These are phyloP conservation scores for Acyrthosiphon pisum DNA, from an alignment of 1,140 invertebrate genomes.

Conservation along the genomic window DNA sequence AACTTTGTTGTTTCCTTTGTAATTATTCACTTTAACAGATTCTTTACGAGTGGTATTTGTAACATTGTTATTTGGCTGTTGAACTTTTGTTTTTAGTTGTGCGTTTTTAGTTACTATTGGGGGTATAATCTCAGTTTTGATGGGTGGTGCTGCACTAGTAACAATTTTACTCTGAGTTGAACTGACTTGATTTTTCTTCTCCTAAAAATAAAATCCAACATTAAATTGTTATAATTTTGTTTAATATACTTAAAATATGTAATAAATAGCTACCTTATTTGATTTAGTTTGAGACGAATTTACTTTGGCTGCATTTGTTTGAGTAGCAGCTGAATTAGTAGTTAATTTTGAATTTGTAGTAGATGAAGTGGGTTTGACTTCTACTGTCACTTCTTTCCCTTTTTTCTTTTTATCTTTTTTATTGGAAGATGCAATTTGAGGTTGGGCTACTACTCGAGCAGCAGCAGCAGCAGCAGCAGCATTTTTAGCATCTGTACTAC, in stretches of 20 bases:
- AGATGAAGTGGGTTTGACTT: slow-evolving; percentile 26
- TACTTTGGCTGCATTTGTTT: slow-evolving; percentile 40
- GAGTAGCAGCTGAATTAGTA: slow-evolving; percentile 48
- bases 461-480: slow-evolving; percentile 29
- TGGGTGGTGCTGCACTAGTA: background rate
- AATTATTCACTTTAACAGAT: slow-evolving; percentile 37
- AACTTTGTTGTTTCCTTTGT: slow-evolving; percentile 52
- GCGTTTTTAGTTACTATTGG: background rate
- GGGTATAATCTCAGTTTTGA: background rate
- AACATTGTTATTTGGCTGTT: slow-evolving; percentile 20
- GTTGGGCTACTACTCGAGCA: slow-evolving; percentile 17
- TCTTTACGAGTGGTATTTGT: slow-evolving; percentile 35
- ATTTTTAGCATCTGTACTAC: slow-evolving; percentile 73
- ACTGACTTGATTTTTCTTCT: slow-evolving; percentile 34
- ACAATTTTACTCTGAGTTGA: slow-evolving; percentile 23
- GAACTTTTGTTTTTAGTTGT: slow-evolving; percentile 41
- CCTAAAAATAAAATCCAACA: slow-evolving; percentile 3
- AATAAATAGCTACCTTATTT: slow-evolving; percentile 42
- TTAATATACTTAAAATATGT: background rate
- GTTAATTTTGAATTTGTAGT: slow-evolving; percentile 45
- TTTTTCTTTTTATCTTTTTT: slow-evolving; percentile 69
- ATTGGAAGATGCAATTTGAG: slow-evolving; percentile 20
- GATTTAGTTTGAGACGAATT: slow-evolving; percentile 36
- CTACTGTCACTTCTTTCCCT: slow-evolving; percentile 71
- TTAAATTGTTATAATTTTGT: background rate